A percentile compares a stretch with the other conserved stretches of the same genome.
phyloP scores from a whole-genome alignment of 1,140 invertebrate genomes.

The Ruditapes philippinarum region DNA sequence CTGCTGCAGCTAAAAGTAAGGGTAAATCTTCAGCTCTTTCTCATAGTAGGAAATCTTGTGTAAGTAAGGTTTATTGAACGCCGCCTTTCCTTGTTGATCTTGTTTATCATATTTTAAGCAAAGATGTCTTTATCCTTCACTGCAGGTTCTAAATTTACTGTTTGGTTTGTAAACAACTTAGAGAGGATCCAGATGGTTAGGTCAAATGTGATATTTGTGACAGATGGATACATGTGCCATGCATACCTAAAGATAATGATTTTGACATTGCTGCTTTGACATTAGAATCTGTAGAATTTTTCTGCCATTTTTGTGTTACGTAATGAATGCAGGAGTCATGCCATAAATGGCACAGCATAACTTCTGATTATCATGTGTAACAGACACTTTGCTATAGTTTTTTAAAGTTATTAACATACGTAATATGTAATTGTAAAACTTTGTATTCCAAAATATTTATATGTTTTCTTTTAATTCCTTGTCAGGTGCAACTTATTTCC shows the following conservation, averaged over 20 bases:
- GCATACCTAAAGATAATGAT: neutral
- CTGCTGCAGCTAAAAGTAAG: neutral
- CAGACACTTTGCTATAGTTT: no score
- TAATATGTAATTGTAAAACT: no score
- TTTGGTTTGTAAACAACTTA: slow-evolving; percentile 9
- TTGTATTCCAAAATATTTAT: no score
- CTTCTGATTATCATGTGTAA: no score
- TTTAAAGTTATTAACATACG: no score
- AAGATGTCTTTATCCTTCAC: neutral
- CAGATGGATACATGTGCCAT: neutral
- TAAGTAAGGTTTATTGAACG: neutral
- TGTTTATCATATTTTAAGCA: no score
- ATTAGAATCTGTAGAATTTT: slow-evolving; percentile 8
- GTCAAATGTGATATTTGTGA: slow-evolving; percentile 24
- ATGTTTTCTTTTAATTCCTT: no score
- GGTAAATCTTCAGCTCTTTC: no score
- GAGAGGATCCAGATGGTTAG: neutral
- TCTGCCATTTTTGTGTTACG: slow-evolving; percentile 1
- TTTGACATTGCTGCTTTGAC: neutral
- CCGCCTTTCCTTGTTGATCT: no score
- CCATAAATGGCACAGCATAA: neutral
- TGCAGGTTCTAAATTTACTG: neutral
- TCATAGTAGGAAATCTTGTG: neutral
- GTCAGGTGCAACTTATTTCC: no score
- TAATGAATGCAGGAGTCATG: neutral